Base-by-base conservation (phyloP, 2,113 vertebrate species). In the Gymnocephalus cernua region DNA sequence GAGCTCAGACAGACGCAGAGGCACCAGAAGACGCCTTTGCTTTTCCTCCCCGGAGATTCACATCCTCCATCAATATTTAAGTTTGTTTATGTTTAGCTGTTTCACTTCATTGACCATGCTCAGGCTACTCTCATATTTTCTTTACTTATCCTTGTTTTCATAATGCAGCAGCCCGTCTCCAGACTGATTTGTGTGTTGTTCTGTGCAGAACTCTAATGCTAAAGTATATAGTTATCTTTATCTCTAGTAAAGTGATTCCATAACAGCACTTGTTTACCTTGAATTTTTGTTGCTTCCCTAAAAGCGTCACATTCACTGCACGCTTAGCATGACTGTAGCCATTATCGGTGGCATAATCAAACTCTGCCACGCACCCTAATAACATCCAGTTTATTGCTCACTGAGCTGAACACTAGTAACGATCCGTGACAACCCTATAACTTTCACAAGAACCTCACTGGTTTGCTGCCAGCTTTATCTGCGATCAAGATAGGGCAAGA, bases 81-180 rank as follows among this genome's bases (percentile, higher is more conserved):
- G 54, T 91, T 94, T 92, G 94, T 95, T 95, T 94, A 90, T 93
- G 92, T 74, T 83, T 92, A 92, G 59, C 87, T 85, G 81, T 87
- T 77, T 91, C 81, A 25, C 64, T 80, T 54, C 86, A 86, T 61
- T 88, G 66, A 89, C 82, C 78, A 51, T 45, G 59, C 77, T 79
- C 83, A 1, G 51, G 71, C 64, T 83, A 50, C 70, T 79, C 80
- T 72, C n/a, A 75, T n/a, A 80, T 80, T 68, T 66, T 67, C 65
- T 76, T 68, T 72, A 51, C 48, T 77, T 73, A 76, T 66, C 59
- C 68, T 80, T 79, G 50, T 77, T 82, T 68, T 76, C 8, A 61
- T 73, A 68, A 62, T 58, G 35, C 56, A 75, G 57, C 50, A 66
- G 10, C 54, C 50, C 21, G n/a, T 50, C 61, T 23, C n/a, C 35